Conservation (phyloP, 2,113 vertebrate genomes). For the Brachyhypopomus gauderio region DNA sequence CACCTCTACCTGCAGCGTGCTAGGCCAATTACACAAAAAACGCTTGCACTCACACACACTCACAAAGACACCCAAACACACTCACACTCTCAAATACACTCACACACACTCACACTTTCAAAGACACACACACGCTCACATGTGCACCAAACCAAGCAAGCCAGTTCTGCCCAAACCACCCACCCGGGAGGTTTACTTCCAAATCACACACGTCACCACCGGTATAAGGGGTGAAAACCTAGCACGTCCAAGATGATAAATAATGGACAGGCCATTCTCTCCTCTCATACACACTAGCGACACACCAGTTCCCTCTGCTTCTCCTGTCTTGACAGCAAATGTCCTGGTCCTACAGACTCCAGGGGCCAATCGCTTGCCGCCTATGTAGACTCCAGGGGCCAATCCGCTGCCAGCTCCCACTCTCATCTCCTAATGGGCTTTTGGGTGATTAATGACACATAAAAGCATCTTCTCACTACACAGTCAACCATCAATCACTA, state of each 20-base stretch:
- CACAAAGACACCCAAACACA: background rate
- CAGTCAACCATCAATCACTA: constrained; percentile 37
- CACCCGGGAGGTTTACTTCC: background rate
- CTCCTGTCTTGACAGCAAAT: constrained; percentile 55
- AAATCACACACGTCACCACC: background rate
- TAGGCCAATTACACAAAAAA: constrained; percentile 38
- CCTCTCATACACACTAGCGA: constrained; percentile 51
- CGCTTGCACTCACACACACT: background rate
- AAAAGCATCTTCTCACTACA: constrained; percentile 39
- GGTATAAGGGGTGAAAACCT: background rate
- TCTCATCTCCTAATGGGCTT: constrained; percentile 51
- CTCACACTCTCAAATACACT: background rate
- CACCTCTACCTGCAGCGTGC: constrained; percentile 10
- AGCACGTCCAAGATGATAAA: constrained; percentile 53
- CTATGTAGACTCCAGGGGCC: constrained; percentile 25
- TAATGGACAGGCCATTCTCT: constrained; percentile 53
- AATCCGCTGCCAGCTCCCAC: background rate
- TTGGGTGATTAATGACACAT: constrained; percentile 45
- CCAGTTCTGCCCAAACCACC: background rate
- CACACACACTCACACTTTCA: background rate
- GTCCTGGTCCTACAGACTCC: constrained; percentile 50
- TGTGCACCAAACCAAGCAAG: background rate
- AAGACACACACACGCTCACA: background rate
- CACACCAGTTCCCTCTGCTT: constrained; percentile 58
- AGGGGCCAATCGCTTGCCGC: background rate